Percentiles rank a stretch among this genome's conserved stretches.
These are phyloP conservation scores for Melinaea menophilus DNA, from an alignment of 2,888 invertebrate genomes.

Conservation along the genomic window DNA sequence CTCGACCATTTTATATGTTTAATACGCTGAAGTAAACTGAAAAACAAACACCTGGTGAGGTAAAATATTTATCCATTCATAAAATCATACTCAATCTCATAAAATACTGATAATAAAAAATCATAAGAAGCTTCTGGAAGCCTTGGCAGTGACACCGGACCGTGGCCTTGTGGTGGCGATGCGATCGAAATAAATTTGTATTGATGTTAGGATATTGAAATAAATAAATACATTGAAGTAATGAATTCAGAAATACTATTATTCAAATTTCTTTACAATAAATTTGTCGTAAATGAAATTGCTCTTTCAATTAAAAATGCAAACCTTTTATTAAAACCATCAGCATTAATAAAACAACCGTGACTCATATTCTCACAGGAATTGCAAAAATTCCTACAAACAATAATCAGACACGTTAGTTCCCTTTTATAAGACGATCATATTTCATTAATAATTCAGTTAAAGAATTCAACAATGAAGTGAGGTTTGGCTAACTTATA, in stretches of 20 bases:
- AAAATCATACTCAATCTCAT: constrained; percentile 10
- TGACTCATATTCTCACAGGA: constrained; percentile 8
- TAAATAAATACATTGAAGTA: neutral
- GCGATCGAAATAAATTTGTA: constrained; percentile 38
- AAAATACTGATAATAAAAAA: constrained; percentile 20
- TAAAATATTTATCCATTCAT: neutral
- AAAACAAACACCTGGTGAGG: neutral
- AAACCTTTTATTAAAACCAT: neutral
- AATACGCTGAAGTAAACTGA: neutral
- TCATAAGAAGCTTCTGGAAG: constrained; percentile 43
- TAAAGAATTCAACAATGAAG: too few species aligned
- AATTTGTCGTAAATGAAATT: neutral
- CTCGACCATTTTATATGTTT: neutral
- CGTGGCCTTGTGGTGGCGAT: constrained; percentile 43
- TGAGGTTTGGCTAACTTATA: too few species aligned
- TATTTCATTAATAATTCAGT: neutral
- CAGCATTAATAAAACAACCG: constrained; percentile 2
- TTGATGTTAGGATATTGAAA: constrained; percentile 3
- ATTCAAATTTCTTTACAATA: too few species aligned
- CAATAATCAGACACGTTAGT: constrained; percentile 19
- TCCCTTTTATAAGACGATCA: constrained; percentile 5
- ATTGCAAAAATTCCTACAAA: constrained; percentile 16
- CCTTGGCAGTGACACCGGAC: constrained; percentile 55
- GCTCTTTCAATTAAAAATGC: neutral
- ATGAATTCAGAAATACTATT: neutral